Evolutionary conservation across 2,888 invertebrate genomes (phyloP), one percentile per base, ranked within the genome.

Genomic region (Rhodophaea formosa): DNA sequence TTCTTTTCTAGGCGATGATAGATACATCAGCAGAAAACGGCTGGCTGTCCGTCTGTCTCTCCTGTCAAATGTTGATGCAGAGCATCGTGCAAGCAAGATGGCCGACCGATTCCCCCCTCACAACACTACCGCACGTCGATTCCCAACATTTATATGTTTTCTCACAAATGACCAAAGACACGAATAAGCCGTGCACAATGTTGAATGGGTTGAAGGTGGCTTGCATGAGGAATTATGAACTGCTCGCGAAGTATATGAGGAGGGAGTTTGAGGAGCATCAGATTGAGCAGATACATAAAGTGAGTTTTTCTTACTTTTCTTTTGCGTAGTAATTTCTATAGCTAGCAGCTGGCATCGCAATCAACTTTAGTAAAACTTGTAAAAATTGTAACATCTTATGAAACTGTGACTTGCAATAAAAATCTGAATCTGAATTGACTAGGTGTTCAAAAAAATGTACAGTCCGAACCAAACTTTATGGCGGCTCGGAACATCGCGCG

Each of bases 1-100:
- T n/a, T n/a, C n/a, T n/a, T n/a, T 84, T 86, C 14, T 88, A 98
- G 96, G 98, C 99, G 16, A 98, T 99, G 97, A 95, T 99, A 71
- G 99, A 99, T 86, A 95, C 97, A 10, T 94, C 95, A 46, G 97
- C 98, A 0, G 97, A 98, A 79, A 93, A 95, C 68, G 98, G 98
- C 52, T 99, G 98, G 97, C 88, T 99, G 7, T 92, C 94, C 6
- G 95, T 96, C 1, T 94, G 97, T 0, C 81, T 99, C 12, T 93
- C 93, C 58, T 92, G 96, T 58, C 96, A 97, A 68, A 92, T 94
- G 64, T 70, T 97, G 8, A 94, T 98, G 91, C 99, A 99, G 87
- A 96, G 97, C 93, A 92, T 98, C 12, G 93, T 98, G 5, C 99
- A 99, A 91, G 98, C 96, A 0, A 92, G 96, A 46, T 98, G 98